A percentile compares a stretch with the other conserved stretches of the same genome.
phyloP scores from a whole-genome alignment of 2,797 vertebrate genomes.

The Macroramphosus scolopax region DNA sequence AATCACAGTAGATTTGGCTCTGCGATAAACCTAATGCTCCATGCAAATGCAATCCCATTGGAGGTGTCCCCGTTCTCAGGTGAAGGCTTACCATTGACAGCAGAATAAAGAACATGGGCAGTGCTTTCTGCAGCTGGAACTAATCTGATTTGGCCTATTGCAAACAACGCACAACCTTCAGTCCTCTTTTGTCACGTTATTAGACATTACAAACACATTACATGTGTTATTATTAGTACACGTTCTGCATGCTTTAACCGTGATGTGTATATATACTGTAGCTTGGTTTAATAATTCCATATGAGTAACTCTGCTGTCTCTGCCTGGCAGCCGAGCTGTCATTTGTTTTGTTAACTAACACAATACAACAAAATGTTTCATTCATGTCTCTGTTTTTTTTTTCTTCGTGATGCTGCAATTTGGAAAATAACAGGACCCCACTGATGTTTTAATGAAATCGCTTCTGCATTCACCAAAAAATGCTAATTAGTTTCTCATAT shows the following conservation, averaged over 20 bases:
- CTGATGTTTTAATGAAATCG: slow-evolving; percentile 20
- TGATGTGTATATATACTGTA: slow-evolving; percentile 4
- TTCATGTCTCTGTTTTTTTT: too few species aligned
- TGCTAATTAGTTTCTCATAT: slow-evolving; percentile 38
- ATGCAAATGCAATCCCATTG: slow-evolving; percentile 59
- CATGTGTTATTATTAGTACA: too few species aligned
- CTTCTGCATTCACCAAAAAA: slow-evolving; percentile 32
- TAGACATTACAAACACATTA: too few species aligned
- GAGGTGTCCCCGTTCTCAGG: slow-evolving; percentile 64
- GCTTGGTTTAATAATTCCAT: too few species aligned
- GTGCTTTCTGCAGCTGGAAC: slow-evolving; percentile 44
- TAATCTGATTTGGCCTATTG: slow-evolving; percentile 30
- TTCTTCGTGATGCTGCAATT: too few species aligned
- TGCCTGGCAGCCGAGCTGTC: too few species aligned
- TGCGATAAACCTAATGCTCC: slow-evolving; percentile 50
- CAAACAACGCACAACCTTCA: not conserved
- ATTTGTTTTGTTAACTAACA: too few species aligned
- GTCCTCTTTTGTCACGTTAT: too few species aligned
- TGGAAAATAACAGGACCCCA: slow-evolving; percentile 7
- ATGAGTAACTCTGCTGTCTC: too few species aligned
- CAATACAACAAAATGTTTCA: too few species aligned
- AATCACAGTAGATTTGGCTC: slow-evolving; percentile 37
- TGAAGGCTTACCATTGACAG: slow-evolving; percentile 48
- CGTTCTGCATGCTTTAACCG: not conserved
- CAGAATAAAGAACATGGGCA: slow-evolving; percentile 23